Percentiles rank a stretch among this genome's conserved stretches.
phyloP scores from a whole-genome alignment of 2,888 invertebrate species.

The Boloria euphrosyne region DNA sequence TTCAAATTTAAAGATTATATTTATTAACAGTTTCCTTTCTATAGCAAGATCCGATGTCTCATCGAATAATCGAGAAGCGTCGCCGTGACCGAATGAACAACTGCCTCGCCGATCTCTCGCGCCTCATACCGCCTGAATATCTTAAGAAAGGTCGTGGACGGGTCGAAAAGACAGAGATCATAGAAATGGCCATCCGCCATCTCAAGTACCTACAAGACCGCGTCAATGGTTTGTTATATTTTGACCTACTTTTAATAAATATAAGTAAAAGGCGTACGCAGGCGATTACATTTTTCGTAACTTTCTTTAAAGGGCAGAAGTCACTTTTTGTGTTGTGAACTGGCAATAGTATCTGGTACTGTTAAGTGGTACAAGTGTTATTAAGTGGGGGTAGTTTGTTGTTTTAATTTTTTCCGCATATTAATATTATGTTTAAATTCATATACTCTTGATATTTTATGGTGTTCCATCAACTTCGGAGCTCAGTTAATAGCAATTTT shows the following conservation, averaged over 20 bases:
- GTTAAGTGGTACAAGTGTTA: too few species aligned
- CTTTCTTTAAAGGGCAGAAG: too few species aligned
- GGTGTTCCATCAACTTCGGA: too few species aligned
- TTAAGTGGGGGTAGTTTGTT: too few species aligned
- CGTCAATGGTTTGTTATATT: conserved; percentile 69
- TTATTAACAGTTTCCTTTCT: conserved; percentile 12
- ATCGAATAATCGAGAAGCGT: conserved; percentile 97
- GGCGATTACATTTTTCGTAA: too few species aligned
- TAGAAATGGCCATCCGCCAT: conserved; percentile 98
- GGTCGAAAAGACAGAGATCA: conserved; percentile 98
- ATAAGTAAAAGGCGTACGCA: conserved; percentile 11
- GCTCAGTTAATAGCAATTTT: too few species aligned
- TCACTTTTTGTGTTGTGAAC: too few species aligned
- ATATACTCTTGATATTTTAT: too few species aligned
- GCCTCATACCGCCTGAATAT: conserved; percentile 95
- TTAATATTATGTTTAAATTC: too few species aligned
- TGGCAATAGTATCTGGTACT: too few species aligned
- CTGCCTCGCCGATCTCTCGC: conserved; percentile 95
- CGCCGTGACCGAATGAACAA: conserved; percentile 98
- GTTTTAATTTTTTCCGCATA: too few species aligned
- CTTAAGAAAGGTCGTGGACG: conserved; percentile 97
- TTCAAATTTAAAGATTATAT: conserved; percentile 1
- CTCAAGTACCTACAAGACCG: conserved; percentile 93
- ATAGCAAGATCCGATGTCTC: conserved; percentile 98
- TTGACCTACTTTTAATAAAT: neutral